Evolutionary conservation across 2,888 invertebrate species (phyloP).

Genomic region (Oxyteleia sp.): DNA sequence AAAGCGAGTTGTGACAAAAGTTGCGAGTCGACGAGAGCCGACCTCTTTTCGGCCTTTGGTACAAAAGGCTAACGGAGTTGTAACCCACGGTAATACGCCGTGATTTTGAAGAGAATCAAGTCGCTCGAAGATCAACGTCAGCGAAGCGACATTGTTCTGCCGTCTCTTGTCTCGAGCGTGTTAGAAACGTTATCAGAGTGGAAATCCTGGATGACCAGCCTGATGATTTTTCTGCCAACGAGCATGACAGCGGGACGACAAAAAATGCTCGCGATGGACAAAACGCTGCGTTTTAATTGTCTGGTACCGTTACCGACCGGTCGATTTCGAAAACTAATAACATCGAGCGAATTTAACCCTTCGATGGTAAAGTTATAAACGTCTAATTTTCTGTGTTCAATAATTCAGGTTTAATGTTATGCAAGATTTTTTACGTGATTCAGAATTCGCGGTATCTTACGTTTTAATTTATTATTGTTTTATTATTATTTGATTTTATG

Average conservation of each 20-base stretch:
- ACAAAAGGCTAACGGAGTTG: conserved; percentile 18
- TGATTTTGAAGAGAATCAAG: conserved; percentile 11
- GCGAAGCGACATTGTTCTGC: conserved; percentile 45
- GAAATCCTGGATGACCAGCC: conserved; percentile 71
- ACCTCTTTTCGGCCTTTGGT: not conserved
- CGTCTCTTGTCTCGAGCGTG: conserved; percentile 23
- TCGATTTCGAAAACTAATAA: conserved; percentile 18
- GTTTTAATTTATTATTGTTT: no score
- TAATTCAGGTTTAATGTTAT: no score
- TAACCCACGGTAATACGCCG: not conserved
- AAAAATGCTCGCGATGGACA: conserved; percentile 50
- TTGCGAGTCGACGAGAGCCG: conserved; percentile 1
- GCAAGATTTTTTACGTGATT: no score
- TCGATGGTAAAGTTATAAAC: no score
- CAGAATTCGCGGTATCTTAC: no score
- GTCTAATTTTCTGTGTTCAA: no score
- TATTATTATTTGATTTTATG: no score
- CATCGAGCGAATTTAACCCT: conserved; percentile 14
- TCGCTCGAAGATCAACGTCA: conserved; percentile 30
- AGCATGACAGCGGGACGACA: conserved; percentile 60
- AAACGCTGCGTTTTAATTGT: conserved; percentile 54
- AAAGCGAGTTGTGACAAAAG: conserved; percentile 9
- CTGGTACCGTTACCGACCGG: conserved; percentile 38
- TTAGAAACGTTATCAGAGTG: conserved; percentile 68
- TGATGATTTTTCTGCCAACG: conserved; percentile 58